Base-by-base conservation (phyloP, 2,113 vertebrate species). In the Pseudois nayaur region DNA sequence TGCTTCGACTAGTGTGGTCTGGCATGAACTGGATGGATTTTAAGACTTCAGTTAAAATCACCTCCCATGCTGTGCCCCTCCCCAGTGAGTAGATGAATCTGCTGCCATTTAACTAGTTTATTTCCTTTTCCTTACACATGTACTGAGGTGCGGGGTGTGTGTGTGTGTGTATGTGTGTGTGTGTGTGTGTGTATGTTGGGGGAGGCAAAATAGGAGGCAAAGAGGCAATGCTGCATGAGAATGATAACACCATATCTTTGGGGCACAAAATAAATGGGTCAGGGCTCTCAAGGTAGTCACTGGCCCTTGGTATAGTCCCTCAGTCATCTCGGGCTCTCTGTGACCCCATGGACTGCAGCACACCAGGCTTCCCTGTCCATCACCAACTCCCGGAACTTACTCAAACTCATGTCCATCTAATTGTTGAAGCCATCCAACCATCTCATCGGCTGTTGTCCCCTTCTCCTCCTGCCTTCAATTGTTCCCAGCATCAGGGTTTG, bases 1-100 rank as follows among this genome's bases (percentile, higher is more conserved):
- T 62, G 9, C 64, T 87, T 82, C 92, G 78, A 76, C 16, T 92
- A 40, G 89, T 95, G 31, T 43, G n/a, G 23, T 60, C 48, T 92
- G 12, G 36, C 16, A 29, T 25, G 4, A 96, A 67, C 33, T 83
- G 91, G n/a, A 40, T 55, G 82, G 21, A 90, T 55, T 57, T 60
- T 91, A 94, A 95, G 67, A 11, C n/a, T 90, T 91, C 17, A 89
- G 25, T 84, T 88, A 64, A 85, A 93, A 59, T 82, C 23, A 31
- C 5, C 0, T 60, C 11, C 4, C 3, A 23, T 59, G 60, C 45
- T 19, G 0, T 0, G 0, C 3, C 9, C 40, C 64, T 60, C 45
- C 9, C 10, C 31, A 85, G 40, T 9, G 89, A 74, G 9, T 27
- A 89, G 81, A 55, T 48, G 60, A 89, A 62, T 29, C 67, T 94